These are phyloP conservation scores for Clanis bilineata DNA, from an alignment of 2,888 invertebrate species.

Conservation along the genomic window DNA sequence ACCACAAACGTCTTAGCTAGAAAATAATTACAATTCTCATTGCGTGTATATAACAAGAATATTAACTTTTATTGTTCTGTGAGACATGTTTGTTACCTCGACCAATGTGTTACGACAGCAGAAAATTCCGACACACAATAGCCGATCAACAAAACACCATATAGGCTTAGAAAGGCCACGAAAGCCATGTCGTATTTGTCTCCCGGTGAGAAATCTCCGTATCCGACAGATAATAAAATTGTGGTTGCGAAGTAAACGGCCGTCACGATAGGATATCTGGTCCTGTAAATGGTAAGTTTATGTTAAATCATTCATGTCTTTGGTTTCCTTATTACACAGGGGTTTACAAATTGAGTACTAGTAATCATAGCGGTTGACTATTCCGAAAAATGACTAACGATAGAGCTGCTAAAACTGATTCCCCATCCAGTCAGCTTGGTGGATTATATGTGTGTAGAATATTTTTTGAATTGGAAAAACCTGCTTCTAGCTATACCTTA, in stretches of 20 bases:
- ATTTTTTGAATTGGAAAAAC: background rate
- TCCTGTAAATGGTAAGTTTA: constrained; percentile 39
- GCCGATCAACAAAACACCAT: constrained; percentile 72
- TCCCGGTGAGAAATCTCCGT: constrained; percentile 72
- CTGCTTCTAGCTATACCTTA: background rate
- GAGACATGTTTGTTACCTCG: constrained; percentile 50
- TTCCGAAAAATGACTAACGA: too few species aligned
- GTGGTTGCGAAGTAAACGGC: constrained; percentile 75
- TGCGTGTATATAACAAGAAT: background rate
- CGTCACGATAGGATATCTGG: constrained; percentile 58
- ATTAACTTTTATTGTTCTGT: constrained; percentile 1
- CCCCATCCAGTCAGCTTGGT: too few species aligned
- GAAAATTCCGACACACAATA: constrained; percentile 79
- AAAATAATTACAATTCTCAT: background rate
- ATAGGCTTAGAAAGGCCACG: constrained; percentile 69
- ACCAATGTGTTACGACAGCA: constrained; percentile 71
- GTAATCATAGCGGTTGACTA: too few species aligned
- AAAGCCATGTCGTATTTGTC: constrained; percentile 71
- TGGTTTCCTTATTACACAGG: background rate
- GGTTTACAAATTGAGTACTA: background rate
- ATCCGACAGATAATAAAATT: constrained; percentile 67
- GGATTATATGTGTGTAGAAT: background rate
- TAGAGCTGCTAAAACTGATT: too few species aligned
- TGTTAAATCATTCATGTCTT: background rate
- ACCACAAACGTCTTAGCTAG: background rate